Base-by-base conservation (phyloP, 2,888 invertebrate genomes). In the Pomacea canaliculata region DNA sequence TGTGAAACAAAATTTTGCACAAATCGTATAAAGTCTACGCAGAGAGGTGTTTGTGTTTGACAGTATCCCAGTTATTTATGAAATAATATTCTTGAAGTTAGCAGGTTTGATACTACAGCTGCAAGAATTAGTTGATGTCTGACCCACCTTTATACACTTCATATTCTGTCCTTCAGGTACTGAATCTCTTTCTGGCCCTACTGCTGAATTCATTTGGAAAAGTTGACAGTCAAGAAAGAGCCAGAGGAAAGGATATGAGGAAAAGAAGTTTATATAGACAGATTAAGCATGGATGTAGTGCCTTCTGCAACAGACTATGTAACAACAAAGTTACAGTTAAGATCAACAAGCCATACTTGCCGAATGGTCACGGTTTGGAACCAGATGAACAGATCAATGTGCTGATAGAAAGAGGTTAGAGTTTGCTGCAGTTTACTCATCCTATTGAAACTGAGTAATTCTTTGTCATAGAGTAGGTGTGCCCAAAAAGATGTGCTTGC, bases 161-260 rank as follows among this genome's bases (percentile, higher is more conserved):
- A 37, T 67, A 10, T 67, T 56, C 51, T 56, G 4, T 56, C 51
- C 18, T 67, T 18, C 76, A 90, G 90, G 88, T 90, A 83, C 94
- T 98, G 90, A 98, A 98, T 91, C 95, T 98, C 93, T 98, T 98
- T 94, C 95, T 98, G 93, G 98, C 98, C 91, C 93, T 98, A 94
- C 93, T 98, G 93, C 96, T 98, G 93, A 98, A 97, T 93, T 97
- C 97, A 89, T 98, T 98, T 84, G 89, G 74, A 16, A 56, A 56
- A 56, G 51, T 13, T 56, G 51, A 7, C 51, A 56, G 16, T 56
- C 10, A 3, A 56, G 12, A 56, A 2, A 56, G 23, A 16, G 9
- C 63, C 79, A 46, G 81, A 79, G 76, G 78, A 78, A 71, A 56
- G 46, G 2, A 77, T 78, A 37, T 79, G 83, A 56, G 81, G 80